Evolutionary conservation across 2,113 vertebrate species (phyloP).

Genomic region (Herpetotheres cachinnans): DNA sequence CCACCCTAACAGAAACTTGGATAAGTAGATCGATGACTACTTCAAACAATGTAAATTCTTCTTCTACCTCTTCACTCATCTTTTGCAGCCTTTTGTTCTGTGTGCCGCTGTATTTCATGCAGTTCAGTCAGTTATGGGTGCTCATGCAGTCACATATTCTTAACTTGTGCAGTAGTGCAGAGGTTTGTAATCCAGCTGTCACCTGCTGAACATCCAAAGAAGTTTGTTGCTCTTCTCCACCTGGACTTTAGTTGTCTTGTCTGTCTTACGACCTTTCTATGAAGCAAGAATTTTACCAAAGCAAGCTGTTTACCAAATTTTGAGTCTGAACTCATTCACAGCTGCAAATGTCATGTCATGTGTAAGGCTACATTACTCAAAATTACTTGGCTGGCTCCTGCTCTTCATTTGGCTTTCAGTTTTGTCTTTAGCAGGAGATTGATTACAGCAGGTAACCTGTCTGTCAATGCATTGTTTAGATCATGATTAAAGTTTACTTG

Average conservation of each 20-base stretch:
- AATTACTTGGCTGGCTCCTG: not conserved
- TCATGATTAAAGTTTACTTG: not conserved
- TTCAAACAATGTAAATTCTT: not conserved
- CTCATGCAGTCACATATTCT: accelerated
- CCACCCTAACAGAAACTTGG: not conserved
- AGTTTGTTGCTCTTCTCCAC: not conserved
- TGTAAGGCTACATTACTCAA: not conserved
- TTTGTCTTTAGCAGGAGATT: not conserved
- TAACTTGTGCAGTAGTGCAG: not conserved
- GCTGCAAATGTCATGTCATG: accelerated
- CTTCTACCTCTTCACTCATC: not conserved
- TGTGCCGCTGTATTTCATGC: accelerated
- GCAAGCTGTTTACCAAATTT: not conserved
- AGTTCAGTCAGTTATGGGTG: not conserved
- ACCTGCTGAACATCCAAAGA: not conserved
- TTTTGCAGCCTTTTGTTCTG: not conserved
- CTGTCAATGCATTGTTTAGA: not conserved
- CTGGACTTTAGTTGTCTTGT: not conserved
- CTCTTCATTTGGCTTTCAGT: not conserved
- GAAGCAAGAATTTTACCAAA: not conserved
- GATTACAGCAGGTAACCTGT: not conserved
- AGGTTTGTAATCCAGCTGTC: not conserved
- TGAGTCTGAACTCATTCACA: not conserved
- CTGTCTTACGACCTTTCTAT: not conserved
- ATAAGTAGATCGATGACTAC: too few species aligned